phyloP scores from a whole-genome alignment of 2,797 vertebrate genomes.

The Mastacembelus armatus region DNA sequence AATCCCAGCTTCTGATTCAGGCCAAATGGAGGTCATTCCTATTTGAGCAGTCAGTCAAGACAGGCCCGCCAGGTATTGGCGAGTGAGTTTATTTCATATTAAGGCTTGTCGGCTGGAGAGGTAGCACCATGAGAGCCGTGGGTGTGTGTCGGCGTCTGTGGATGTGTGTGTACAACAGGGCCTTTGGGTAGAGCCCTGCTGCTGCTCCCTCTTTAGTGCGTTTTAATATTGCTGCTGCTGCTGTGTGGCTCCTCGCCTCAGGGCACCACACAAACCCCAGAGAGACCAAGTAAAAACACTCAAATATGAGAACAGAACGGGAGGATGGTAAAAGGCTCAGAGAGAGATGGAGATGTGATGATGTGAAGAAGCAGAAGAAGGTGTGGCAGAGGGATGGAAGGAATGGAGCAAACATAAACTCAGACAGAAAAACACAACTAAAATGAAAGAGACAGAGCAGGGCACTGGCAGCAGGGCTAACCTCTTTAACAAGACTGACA shows the following conservation, averaged over 20 bases:
- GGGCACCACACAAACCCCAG: slow-evolving; percentile 62
- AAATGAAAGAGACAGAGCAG: slow-evolving; percentile 5
- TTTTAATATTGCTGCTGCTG: slow-evolving; percentile 80
- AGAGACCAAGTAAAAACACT: slow-evolving; percentile 53
- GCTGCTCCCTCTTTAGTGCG: slow-evolving; percentile 77
- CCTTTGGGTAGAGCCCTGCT: slow-evolving; percentile 61
- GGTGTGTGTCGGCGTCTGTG: slow-evolving; percentile 37
- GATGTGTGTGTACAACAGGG: slow-evolving; percentile 31
- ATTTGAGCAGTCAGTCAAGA: slow-evolving; percentile 80
- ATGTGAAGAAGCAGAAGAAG: background rate
- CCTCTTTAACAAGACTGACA: slow-evolving; percentile 75
- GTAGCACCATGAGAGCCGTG: slow-evolving; percentile 51
- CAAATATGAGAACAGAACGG: slow-evolving; percentile 21
- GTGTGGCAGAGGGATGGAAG: slow-evolving; percentile 9
- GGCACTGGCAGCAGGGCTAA: slow-evolving; percentile 43
- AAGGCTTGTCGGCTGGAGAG: slow-evolving; percentile 70
- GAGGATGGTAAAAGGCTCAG: slow-evolving; percentile 7
- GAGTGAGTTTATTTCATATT: slow-evolving; percentile 80
- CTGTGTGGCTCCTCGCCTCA: slow-evolving; percentile 65
- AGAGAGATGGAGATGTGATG: slow-evolving; percentile 22
- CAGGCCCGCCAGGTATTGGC: slow-evolving; percentile 76
- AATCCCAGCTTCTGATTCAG: slow-evolving; percentile 68
- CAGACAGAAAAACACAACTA: background rate
- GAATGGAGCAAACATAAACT: background rate
- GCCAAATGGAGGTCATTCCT: slow-evolving; percentile 79